Conservation (phyloP, 2,888 invertebrate species). For the Epinotia demarniana region DNA sequence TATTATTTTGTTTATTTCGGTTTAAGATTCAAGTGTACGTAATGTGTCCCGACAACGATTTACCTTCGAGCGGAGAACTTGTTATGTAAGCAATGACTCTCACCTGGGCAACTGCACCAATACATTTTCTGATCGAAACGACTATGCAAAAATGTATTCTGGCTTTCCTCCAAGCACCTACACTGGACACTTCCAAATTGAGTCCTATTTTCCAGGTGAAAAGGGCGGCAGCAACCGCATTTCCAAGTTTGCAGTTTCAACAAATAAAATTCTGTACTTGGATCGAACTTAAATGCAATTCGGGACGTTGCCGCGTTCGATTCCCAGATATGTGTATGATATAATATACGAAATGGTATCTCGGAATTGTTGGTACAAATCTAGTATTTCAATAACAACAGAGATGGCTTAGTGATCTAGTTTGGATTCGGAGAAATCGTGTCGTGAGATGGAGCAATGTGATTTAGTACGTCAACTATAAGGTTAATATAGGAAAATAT, state of each 20-base stretch:
- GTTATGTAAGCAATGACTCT: conserved; percentile 19
- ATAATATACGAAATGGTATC: conserved; percentile 35
- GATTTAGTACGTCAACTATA: background rate
- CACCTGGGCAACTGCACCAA: conserved; percentile 39
- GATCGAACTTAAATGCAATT: conserved; percentile 44
- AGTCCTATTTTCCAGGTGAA: background rate
- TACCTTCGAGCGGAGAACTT: conserved; percentile 18
- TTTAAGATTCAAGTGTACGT: background rate
- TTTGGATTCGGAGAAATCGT: conserved; percentile 7
- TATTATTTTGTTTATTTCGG: background rate
- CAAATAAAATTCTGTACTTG: conserved; percentile 40
- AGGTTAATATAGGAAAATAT: background rate
- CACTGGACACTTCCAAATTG: conserved; percentile 1
- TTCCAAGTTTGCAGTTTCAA: conserved; percentile 21
- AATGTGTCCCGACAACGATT: background rate
- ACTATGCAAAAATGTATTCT: conserved; percentile 36
- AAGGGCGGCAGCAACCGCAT: background rate
- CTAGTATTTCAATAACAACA: conserved; percentile 36
- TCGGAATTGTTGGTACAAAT: conserved; percentile 33
- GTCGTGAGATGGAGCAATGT: background rate
- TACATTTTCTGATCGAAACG: conserved; percentile 38
- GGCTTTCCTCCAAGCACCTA: background rate
- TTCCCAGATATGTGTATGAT: conserved; percentile 36
- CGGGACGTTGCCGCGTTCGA: conserved; percentile 29
- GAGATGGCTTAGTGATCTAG: conserved; percentile 35